phyloP scores from a whole-genome alignment of 2,888 invertebrate species.

The Pyrocoelia pectoralis region DNA sequence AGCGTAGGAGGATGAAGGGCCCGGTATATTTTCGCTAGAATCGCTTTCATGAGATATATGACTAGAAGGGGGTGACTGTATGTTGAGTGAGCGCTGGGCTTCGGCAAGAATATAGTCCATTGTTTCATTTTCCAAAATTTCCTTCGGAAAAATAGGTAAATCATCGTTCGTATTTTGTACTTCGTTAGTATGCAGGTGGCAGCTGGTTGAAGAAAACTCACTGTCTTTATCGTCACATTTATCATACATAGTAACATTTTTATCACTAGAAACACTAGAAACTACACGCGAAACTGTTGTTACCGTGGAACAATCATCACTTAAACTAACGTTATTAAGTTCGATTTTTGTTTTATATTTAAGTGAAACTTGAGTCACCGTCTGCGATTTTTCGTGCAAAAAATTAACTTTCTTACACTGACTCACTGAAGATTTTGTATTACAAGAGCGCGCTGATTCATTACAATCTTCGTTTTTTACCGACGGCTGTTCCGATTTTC shows the following conservation, averaged over 20 bases:
- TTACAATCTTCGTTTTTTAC: slow-evolving; percentile 23
- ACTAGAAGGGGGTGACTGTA: slow-evolving; percentile 49
- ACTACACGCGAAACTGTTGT: slow-evolving; percentile 14
- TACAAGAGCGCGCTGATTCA: slow-evolving; percentile 32
- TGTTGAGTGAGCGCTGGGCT: slow-evolving; percentile 47
- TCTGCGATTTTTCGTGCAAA: slow-evolving; percentile 33
- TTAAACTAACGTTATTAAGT: slow-evolving; percentile 30
- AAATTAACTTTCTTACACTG: slow-evolving; percentile 33
- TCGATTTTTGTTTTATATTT: slow-evolving; percentile 30
- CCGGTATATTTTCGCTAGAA: slow-evolving; percentile 44
- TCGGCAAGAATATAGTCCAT: slow-evolving; percentile 52
- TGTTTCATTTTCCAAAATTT: slow-evolving; percentile 44
- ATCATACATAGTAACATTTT: slow-evolving; percentile 41
- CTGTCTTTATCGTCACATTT: slow-evolving; percentile 31
- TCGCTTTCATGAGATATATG: slow-evolving; percentile 43
- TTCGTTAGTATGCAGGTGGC: slow-evolving; percentile 31
- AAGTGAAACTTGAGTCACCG: slow-evolving; percentile 32
- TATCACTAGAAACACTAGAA: slow-evolving; percentile 24
- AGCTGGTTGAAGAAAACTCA: slow-evolving; percentile 31
- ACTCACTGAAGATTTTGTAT: slow-evolving; percentile 34
- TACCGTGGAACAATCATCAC: slow-evolving; percentile 9
- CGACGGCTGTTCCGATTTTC: slow-evolving; percentile 16
- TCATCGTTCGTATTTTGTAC: slow-evolving; percentile 39
- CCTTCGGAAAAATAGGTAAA: slow-evolving; percentile 32
- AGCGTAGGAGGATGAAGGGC: slow-evolving; percentile 25